Conservation (phyloP, 2,797 vertebrate genomes). For the Falco cherrug region DNA sequence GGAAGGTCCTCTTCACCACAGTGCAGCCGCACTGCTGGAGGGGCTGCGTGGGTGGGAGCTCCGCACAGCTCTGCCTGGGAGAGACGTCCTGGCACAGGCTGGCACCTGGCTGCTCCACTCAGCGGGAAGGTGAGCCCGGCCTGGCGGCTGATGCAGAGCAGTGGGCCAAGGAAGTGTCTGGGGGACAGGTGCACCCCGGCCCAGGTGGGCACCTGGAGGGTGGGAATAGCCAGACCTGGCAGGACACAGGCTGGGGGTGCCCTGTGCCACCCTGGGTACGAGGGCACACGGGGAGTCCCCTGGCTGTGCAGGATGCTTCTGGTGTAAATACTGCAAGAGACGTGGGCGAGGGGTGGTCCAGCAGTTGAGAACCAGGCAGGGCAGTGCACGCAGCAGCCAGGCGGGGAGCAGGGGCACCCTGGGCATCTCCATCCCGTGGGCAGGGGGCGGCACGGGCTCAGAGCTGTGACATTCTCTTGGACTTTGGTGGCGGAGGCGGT, state of each 20-base stretch:
- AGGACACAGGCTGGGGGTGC: background rate
- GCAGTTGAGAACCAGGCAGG: background rate
- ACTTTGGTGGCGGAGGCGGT: background rate
- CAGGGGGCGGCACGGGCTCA: background rate
- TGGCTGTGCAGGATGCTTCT: accelerated
- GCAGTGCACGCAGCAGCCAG: background rate
- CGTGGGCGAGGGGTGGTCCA: background rate
- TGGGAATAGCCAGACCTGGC: background rate
- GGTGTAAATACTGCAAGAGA: too few species aligned
- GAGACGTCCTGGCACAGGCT: background rate
- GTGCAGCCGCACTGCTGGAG: accelerated
- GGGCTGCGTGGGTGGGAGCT: background rate
- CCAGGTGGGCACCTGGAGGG: background rate
- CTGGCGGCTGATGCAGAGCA: background rate
- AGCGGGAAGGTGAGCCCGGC: accelerated
- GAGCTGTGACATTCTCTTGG: background rate
- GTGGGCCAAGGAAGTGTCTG: background rate
- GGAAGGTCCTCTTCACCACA: accelerated
- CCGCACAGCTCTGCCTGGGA: background rate
- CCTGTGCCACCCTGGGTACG: background rate
- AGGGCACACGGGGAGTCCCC: accelerated
- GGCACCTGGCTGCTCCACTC: accelerated
- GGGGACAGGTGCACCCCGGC: background rate
- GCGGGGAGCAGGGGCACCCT: background rate
- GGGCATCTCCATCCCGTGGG: accelerated